A percentile compares a stretch with the other conserved stretches of the same genome.
These are phyloP conservation scores for Hemithea aestivaria DNA, from an alignment of 2,888 invertebrate genomes.

Conservation along the genomic window DNA sequence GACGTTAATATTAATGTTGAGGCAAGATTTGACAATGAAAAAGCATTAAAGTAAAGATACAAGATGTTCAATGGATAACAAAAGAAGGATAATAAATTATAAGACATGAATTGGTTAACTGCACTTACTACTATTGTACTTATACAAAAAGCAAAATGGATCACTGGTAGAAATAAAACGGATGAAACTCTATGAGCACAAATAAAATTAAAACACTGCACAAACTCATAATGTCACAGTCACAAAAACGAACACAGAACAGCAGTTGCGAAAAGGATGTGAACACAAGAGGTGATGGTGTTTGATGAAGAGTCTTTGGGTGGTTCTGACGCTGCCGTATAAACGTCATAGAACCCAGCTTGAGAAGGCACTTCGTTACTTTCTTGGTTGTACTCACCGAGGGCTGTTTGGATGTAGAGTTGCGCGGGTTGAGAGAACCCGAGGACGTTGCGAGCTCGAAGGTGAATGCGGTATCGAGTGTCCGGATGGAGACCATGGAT, in stretches of 20 bases:
- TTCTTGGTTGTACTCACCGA: slow-evolving; percentile 86
- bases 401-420: slow-evolving; percentile 90
- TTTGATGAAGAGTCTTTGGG: slow-evolving; percentile 53
- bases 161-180: slow-evolving; percentile 30
- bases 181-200: slow-evolving; percentile 38
- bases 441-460: slow-evolving; percentile 91
- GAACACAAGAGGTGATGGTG: slow-evolving; percentile 46
- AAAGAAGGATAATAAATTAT: slow-evolving; percentile 35
- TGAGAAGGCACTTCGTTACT: slow-evolving; percentile 66
- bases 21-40: slow-evolving; percentile 42
- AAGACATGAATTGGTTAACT: slow-evolving; percentile 35
- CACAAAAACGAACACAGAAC: slow-evolving; percentile 61
- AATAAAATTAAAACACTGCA: slow-evolving; percentile 43
- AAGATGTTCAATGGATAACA: slow-evolving; percentile 24
- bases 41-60: slow-evolving; percentile 27
- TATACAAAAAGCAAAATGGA: slow-evolving; percentile 36
- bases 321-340: slow-evolving; percentile 58
- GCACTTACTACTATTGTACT: slow-evolving; percentile 40
- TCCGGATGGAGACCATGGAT: slow-evolving; percentile 85
- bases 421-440: slow-evolving; percentile 89
- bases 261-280: slow-evolving; percentile 49
- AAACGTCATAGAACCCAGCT: slow-evolving; percentile 74
- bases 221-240: slow-evolving; percentile 38
- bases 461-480: slow-evolving; percentile 90
- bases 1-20: slow-evolving; percentile 34